A percentile compares a stretch with the other conserved stretches of the same genome.
These are phyloP conservation scores for Pseudococcus viburni DNA, from an alignment of 2,888 invertebrate species.

Conservation along the genomic window DNA sequence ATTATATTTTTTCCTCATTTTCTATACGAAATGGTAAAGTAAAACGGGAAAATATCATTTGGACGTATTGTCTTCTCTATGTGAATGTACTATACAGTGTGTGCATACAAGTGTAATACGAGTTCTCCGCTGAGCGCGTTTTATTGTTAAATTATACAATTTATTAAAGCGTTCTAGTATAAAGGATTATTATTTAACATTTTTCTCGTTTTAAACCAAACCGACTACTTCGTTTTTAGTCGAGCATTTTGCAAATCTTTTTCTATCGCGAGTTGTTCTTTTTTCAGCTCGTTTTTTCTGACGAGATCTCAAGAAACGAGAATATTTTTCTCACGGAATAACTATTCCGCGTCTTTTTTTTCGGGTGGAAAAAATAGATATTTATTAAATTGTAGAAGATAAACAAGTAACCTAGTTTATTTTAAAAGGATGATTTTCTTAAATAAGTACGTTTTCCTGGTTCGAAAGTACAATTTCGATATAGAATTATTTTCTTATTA, in stretches of 20 bases:
- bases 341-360: background rate
- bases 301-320: slow-evolving; percentile 30
- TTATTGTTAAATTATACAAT: slow-evolving; percentile 43
- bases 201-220: slow-evolving; percentile 32
- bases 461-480: background rate
- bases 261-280: background rate
- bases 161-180: slow-evolving; percentile 37
- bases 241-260: background rate
- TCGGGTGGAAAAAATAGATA: background rate
- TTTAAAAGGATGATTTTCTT: background rate
- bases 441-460: background rate
- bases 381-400: slow-evolving; percentile 1
- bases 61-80: background rate
- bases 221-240: slow-evolving; percentile 4
- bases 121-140: background rate
- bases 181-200: slow-evolving; percentile 27
- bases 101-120: background rate
- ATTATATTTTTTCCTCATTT: background rate
- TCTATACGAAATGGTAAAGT: background rate
- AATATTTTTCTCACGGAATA: slow-evolving; percentile 18
- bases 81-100: background rate
- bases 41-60: background rate
- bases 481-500: too few relatives aligned
- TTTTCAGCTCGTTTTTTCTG: background rate
- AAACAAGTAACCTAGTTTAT: background rate